Evolutionary conservation across 2,113 vertebrate species (phyloP).

Genomic region (Triplophysa rosa): DNA sequence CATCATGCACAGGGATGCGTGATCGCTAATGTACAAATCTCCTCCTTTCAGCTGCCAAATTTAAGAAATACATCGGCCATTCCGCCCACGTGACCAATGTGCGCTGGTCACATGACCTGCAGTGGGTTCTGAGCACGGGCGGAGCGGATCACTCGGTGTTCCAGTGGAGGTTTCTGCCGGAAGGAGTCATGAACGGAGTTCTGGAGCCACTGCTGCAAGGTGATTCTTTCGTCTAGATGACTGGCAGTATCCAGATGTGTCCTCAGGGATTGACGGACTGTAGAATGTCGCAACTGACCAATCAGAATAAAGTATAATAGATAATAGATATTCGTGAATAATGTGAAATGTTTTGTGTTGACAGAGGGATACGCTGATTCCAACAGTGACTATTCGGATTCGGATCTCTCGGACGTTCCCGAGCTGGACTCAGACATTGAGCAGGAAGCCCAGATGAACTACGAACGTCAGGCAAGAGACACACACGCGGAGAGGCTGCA

Average conservation of each 20-base stretch:
- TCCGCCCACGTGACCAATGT: conserved; percentile 96
- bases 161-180: conserved; percentile 96
- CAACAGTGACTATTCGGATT: conserved; percentile 95
- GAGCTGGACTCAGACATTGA: conserved; percentile 98
- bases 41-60: conserved; percentile 84
- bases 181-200: conserved; percentile 87
- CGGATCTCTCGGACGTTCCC: conserved; percentile 91
- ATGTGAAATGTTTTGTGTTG: conserved; percentile 23
- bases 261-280: too few species aligned
- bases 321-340: not conserved
- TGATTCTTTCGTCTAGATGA: conserved; percentile 55
- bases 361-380: conserved; percentile 89
- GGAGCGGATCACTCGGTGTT: conserved; percentile 96
- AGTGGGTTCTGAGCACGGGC: conserved; percentile 93
- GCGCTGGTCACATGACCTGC: conserved; percentile 93
- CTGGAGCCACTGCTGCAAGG: conserved; percentile 86
- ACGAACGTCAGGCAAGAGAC: conserved; percentile 88
- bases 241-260: too few species aligned
- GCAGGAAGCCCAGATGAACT: conserved; percentile 95
- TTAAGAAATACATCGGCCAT: conserved; percentile 93
- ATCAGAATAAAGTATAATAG: not conserved
- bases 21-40: not conserved
- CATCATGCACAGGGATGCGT: not conserved
- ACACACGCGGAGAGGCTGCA: too few species aligned
- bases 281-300: too few species aligned